Evolutionary conservation across 1,140 invertebrate genomes (phyloP), one percentile per base, ranked within the genome.

Genomic region (Chrysoperla carnea): DNA sequence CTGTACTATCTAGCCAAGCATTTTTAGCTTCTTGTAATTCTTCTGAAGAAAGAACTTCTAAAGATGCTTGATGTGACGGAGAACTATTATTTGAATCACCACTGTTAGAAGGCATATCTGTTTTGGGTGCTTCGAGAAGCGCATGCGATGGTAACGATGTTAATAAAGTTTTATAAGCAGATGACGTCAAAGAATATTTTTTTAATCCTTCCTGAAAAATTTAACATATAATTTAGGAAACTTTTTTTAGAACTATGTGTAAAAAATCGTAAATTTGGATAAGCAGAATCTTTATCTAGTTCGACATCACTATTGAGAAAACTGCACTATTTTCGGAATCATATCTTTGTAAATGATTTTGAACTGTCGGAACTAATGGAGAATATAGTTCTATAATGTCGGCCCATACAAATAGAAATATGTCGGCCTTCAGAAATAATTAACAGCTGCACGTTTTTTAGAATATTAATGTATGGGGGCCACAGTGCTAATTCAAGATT

Each of bases 1-100:
- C 49, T 2, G 54, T 48, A 4, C 61, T 67, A 46, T 67, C 69
- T 0, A 59, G 44, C 72, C 78, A 83, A 6, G 64, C 60, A 11
- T 68, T 61, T 40, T 67, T 62, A 1, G 76, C 78, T 6, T 60
- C 50, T 35, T 59, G 54, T 9, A 80, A 49, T 51, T 84, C 80
- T 28, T 78, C 76, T 6, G 62, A 53, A 0, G 68, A 70, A 23
- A 72, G 52, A 13, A 58, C 55, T 42, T 63, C 62, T 11, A 58
- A 57, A 37, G 55, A 23, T 23, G 17, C 41, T 5, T 53, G 50
- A 41, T 54, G 49, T 17, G 53, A 50, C n/a, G 56, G 46, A 13
- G 49, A 50, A 15, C 43, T 44, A 36, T 47, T 49, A 44, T 49
- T 45, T 43, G 51, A 28, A 35, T 29, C 11, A 36, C 15, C 13